Conservation (phyloP, 2,888 invertebrate genomes). For the Rhagonycha lutea region DNA sequence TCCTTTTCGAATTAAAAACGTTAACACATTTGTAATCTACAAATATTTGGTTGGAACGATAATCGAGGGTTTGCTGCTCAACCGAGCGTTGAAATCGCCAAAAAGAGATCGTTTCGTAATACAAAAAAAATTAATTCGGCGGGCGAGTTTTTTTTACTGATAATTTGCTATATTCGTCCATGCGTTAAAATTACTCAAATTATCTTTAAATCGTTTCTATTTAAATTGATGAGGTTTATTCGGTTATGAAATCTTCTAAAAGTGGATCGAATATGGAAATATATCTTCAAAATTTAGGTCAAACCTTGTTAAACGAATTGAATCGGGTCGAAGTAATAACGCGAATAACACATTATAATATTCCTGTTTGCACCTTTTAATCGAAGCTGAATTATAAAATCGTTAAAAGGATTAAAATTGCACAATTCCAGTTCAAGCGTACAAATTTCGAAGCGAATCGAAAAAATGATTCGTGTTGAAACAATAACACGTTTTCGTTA, state of each 20-base stretch:
- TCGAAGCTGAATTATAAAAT: neutral
- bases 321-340: neutral
- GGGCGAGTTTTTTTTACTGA: neutral
- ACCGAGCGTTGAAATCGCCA: neutral
- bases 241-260: neutral
- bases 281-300: neutral
- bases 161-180: neutral
- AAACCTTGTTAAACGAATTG: neutral
- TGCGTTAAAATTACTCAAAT: neutral
- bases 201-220: neutral
- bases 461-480: conserved; percentile 19
- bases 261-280: neutral
- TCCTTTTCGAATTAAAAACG: too few species aligned
- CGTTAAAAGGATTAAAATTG: neutral
- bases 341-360: neutral
- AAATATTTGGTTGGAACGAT: neutral
- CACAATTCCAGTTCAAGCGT: neutral
- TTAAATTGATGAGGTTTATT: neutral
- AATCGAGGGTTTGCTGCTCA: neutral
- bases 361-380: neutral
- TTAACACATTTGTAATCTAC: too few species aligned
- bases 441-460: neutral
- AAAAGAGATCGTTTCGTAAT: neutral
- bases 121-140: neutral
- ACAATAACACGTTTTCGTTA: conserved; percentile 25